Evolutionary conservation across 2,888 invertebrate species (phyloP), one percentile per base, ranked within the genome.

Genomic region (Brassicogethes aeneus): DNA sequence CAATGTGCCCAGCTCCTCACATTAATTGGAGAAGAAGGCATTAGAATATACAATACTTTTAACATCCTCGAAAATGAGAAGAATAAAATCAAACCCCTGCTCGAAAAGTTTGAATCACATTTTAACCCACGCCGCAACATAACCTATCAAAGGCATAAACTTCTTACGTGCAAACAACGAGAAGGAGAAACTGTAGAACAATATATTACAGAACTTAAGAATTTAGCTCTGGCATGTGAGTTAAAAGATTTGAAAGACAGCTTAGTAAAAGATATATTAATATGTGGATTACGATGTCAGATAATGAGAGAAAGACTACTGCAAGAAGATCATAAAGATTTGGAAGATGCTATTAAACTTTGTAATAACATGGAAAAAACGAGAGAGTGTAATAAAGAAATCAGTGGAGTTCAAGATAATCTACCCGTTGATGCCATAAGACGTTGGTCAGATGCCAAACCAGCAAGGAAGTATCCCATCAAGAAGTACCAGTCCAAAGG

Each of bases 281-380:
- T 43, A 2, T 45, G 45, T 37, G 45, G 45, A 3, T 15, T 43
- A 13, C 17, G 29, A 13, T 40, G 34, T 5, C 37, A 37, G 13
- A 34, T 36, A 31, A 14, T 48, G 8, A 39, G 48, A 16, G 45
- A 50, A 40, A 39, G 46, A 31, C 36, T 50, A n/a, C 33, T 53
- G 1, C 36, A 41, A 40, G 47, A 46, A 35, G 41, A 40, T 15
- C 32, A 32, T 3, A 30, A 43, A 15, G 39, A 41, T 2, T 23
- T 51, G 3, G 42, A 39, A 7, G 45, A 40, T 17, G 40, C 44
- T 7, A n/a, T 47, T 13, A 41, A 41, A 32, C 35, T 41, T 2
- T 47, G 47, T 38, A 10, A 40, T 14, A 42, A 41, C 7, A 38
- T 43, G 15, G 44, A 47, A 15, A 16, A 39, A 2, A 42, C 45